Evolutionary conservation across 2,888 invertebrate species (phyloP), one percentile per base, ranked within the genome.

Genomic region (Ophion costatus): DNA sequence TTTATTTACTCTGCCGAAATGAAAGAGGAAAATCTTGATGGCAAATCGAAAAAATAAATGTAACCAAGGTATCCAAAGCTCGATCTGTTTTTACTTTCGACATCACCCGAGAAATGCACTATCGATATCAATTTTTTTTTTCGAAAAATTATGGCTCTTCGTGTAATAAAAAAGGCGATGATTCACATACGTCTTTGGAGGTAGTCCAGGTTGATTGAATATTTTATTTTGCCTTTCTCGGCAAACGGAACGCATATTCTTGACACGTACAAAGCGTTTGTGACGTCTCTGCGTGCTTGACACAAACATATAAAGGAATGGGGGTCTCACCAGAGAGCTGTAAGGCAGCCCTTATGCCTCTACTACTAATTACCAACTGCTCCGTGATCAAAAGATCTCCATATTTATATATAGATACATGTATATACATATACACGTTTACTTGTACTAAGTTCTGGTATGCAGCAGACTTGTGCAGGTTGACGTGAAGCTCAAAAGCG

Each of bases 321-420:
- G 14, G 5, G 17, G 74, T 75, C 29, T 20, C 10, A 66, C 10
- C 61, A 61, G 57, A 61, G 63, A 69, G 33, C 51, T 64, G 29
- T 56, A 69, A 56, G 61, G 69, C 75, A 5, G 81, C 70, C 81
- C 75, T 74, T 56, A 24, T 59, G 17, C 57, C 61, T 70, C 81
- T 66, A 69, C 81, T 70, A 63, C 75, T 81, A 81, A 81, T 81
- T 81, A 81, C 69, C 59, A 74, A 61, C 63, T 45, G 38, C 66
- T 81, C 33, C 75, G 63, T 63, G 61, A 81, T 73, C 73, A 73
- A 73, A 73, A 73, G 73, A 73, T 73, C 73, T 73, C 61, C 45
- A 45, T 45, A 51, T 51, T 17, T 51, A 51, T 66, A 29, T 59
- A 20, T 20, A 59, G 5, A 59, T 20, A 9, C 22, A 10, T 9